Evolutionary conservation across 2,888 invertebrate species (phyloP).

Genomic region (Cosmopolites sordidus): DNA sequence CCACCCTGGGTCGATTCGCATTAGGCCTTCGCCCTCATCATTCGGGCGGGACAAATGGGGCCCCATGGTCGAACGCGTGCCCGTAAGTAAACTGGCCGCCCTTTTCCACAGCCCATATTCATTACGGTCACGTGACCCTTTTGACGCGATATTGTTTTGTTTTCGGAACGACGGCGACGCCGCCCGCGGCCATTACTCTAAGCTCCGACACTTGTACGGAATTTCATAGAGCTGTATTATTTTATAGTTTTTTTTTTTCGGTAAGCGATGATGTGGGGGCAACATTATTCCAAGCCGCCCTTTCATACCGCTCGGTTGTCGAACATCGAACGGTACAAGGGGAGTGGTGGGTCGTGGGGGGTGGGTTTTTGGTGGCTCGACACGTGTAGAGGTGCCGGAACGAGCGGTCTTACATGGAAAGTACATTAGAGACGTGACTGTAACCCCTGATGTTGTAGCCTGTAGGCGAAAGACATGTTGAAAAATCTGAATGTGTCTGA

Average conservation of each 20-base stretch:
- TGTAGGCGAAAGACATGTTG: neutral
- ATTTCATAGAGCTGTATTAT: slow-evolving; percentile 24
- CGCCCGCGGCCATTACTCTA: slow-evolving; percentile 41
- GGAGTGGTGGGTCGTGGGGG: slow-evolving; percentile 35
- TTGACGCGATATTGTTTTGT: slow-evolving; percentile 37
- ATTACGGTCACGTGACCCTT: slow-evolving; percentile 47
- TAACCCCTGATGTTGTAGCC: neutral
- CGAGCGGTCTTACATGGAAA: slow-evolving; percentile 48
- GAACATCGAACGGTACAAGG: slow-evolving; percentile 19
- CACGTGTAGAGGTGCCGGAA: slow-evolving; percentile 50
- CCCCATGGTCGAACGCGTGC: slow-evolving; percentile 36
- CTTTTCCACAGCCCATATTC: slow-evolving; percentile 42
- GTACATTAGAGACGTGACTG: slow-evolving; percentile 46
- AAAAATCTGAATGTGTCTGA: neutral
- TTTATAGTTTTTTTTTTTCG: neutral
- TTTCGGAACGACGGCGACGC: slow-evolving; percentile 36
- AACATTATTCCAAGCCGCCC: neutral
- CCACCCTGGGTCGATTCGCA: slow-evolving; percentile 25
- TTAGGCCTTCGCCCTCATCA: slow-evolving; percentile 30
- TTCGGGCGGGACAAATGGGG: slow-evolving; percentile 43
- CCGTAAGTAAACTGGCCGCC: slow-evolving; percentile 40
- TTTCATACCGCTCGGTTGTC: neutral
- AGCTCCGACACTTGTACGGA: slow-evolving; percentile 41
- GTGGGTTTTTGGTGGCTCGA: slow-evolving; percentile 29
- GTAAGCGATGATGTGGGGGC: neutral